Evolutionary conservation across 2,113 vertebrate species (phyloP).

Genomic region (Rhinogobius similis): DNA sequence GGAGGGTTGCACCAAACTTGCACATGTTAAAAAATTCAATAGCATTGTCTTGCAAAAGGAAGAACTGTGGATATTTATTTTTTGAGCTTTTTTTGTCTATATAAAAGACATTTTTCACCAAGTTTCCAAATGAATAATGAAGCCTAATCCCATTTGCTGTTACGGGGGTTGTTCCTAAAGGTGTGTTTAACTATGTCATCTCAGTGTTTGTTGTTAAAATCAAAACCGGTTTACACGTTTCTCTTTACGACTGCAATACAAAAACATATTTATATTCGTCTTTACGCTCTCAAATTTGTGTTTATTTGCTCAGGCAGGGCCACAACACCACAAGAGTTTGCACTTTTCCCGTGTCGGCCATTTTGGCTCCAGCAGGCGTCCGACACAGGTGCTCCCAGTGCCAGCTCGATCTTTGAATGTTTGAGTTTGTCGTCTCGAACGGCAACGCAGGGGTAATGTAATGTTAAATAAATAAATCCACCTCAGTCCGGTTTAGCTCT

Average conservation of each 20-base stretch:
- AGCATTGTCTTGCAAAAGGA: slow-evolving; percentile 55
- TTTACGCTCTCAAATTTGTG: slow-evolving; percentile 30
- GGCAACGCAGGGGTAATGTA: slow-evolving; percentile 21
- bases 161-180: slow-evolving; percentile 29
- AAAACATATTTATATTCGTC: slow-evolving; percentile 29
- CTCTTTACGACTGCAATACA: slow-evolving; percentile 52
- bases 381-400: slow-evolving; percentile 12
- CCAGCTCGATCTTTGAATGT: slow-evolving; percentile 44
- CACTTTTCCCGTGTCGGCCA: slow-evolving; percentile 50
- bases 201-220: slow-evolving; percentile 58
- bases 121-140: slow-evolving; percentile 58
- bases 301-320: slow-evolving; percentile 24
- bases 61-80: slow-evolving; percentile 77
- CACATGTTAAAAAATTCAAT: slow-evolving; percentile 58
- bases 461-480: slow-evolving; percentile 20
- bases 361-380: slow-evolving; percentile 40
- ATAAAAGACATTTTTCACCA: slow-evolving; percentile 59
- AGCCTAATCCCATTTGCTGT: slow-evolving; percentile 62
- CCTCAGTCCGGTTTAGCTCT: slow-evolving; percentile 7
- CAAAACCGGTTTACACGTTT: slow-evolving; percentile 68
- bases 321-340: slow-evolving; percentile 32
- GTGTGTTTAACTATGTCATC: slow-evolving; percentile 49
- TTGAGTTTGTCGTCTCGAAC: neutral
- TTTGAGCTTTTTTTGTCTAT: slow-evolving; percentile 58
- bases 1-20: slow-evolving; percentile 72